These are phyloP conservation scores for Aporophyla lueneburgensis DNA, from an alignment of 2,888 invertebrate genomes.

Conservation along the genomic window DNA sequence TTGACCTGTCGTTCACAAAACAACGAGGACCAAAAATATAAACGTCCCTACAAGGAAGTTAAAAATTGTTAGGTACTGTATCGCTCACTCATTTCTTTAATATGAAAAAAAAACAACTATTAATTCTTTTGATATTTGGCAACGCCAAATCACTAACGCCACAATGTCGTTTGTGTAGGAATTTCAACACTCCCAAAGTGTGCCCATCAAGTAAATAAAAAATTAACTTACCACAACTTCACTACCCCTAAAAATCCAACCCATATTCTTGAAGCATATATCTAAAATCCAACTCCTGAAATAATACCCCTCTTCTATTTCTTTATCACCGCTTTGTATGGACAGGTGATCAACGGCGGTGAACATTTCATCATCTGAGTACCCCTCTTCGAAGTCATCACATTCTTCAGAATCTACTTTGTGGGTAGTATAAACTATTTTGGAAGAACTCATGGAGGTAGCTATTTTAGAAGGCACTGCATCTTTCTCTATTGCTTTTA, in stretches of 20 bases:
- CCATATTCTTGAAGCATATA: slow-evolving; percentile 91
- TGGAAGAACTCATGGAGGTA: slow-evolving; percentile 65
- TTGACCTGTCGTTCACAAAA: too few species aligned
- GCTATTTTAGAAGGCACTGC: slow-evolving; percentile 71
- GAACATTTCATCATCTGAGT: slow-evolving; percentile 87
- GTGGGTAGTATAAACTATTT: slow-evolving; percentile 64
- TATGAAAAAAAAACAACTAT: too few species aligned
- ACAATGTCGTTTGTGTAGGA: background rate
- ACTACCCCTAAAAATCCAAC: slow-evolving; percentile 82
- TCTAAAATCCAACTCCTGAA: slow-evolving; percentile 92
- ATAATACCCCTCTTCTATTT: slow-evolving; percentile 72
- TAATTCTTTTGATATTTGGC: background rate
- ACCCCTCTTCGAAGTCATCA: slow-evolving; percentile 87
- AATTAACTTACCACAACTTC: slow-evolving; percentile 78
- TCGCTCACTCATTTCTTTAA: background rate
- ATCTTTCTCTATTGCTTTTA: slow-evolving; percentile 89
- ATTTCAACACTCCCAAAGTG: too few species aligned
- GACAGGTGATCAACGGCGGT: slow-evolving; percentile 66
- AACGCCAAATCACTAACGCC: too few species aligned
- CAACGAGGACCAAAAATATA: background rate
- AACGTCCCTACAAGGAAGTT: background rate
- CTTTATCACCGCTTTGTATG: slow-evolving; percentile 68
- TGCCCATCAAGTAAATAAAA: background rate
- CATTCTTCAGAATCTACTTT: slow-evolving; percentile 76
- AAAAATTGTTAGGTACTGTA: background rate